Percentiles rank a stretch among this genome's conserved stretches.
Conservation (phyloP, 2,888 invertebrate genomes). For the Plusia festucae region DNA sequence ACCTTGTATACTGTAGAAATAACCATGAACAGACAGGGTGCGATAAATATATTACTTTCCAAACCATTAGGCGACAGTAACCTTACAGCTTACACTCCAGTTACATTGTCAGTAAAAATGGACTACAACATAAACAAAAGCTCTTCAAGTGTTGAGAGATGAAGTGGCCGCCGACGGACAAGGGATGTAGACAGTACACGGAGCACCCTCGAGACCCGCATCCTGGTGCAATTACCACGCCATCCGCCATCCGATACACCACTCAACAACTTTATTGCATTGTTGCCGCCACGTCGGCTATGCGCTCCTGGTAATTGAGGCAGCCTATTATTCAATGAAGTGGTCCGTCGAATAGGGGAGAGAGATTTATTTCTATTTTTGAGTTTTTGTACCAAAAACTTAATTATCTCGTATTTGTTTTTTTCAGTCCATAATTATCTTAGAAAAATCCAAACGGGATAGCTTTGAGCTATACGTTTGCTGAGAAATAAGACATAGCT, state of each 20-base stretch:
- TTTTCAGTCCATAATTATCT: neutral
- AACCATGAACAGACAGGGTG: conserved; percentile 12
- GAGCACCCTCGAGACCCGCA: conserved; percentile 63
- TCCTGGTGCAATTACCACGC: conserved; percentile 63
- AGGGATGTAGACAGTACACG: conserved; percentile 38
- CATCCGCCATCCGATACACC: conserved; percentile 53
- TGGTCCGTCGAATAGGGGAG: conserved; percentile 13
- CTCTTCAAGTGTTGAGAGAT: conserved; percentile 43
- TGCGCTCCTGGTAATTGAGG: conserved; percentile 51
- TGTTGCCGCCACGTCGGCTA: conserved; percentile 51
- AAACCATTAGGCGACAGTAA: conserved; percentile 36
- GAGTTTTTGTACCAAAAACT: neutral
- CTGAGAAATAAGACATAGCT: conserved; percentile 9
- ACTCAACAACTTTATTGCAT: conserved; percentile 53
- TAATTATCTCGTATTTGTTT: neutral
- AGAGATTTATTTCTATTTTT: neutral
- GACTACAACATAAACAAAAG: conserved; percentile 42
- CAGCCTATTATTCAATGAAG: conserved; percentile 31
- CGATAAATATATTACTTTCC: conserved; percentile 36
- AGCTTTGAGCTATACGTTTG: too few species aligned
- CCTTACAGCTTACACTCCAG: conserved; percentile 24
- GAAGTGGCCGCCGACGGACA: conserved; percentile 54
- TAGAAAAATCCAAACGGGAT: too few species aligned
- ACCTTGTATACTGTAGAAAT: conserved; percentile 9
- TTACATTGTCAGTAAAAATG: conserved; percentile 39